Evolutionary conservation across 1,140 invertebrate genomes (phyloP).

Genomic region (Nasonia longicornis): DNA sequence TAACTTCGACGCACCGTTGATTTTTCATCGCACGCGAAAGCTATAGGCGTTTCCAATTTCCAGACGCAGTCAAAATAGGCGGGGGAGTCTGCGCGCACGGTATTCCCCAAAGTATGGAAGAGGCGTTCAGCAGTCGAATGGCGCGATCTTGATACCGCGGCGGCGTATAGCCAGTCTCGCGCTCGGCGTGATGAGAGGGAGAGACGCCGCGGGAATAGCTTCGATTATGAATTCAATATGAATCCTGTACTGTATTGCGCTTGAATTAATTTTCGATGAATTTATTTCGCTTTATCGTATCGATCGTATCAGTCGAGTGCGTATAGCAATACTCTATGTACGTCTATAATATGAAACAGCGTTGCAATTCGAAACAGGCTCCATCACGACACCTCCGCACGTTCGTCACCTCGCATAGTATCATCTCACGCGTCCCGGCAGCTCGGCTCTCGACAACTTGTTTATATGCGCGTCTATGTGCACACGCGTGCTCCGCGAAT

Average conservation of each 20-base stretch:
- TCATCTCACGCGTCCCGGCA: background rate
- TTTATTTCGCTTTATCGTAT: no score
- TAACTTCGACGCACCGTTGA: no score
- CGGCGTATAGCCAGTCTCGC: background rate
- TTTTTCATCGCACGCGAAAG: no score
- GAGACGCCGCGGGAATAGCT: background rate
- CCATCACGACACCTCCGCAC: background rate
- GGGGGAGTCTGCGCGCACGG: background rate
- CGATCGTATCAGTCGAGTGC: no score
- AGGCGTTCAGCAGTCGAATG: background rate
- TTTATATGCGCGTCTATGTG: background rate
- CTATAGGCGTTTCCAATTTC: background rate
- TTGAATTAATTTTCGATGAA: background rate
- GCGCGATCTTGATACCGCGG: background rate
- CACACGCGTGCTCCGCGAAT: conserved; percentile 12
- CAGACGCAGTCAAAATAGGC: background rate
- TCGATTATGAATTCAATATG: background rate
- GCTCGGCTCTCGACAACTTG: background rate
- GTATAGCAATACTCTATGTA: no score
- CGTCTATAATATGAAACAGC: no score
- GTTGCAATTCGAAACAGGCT: no score
- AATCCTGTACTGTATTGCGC: background rate
- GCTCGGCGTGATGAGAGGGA: background rate
- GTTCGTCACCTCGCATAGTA: background rate
- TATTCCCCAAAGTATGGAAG: background rate